Percentiles rank a stretch among this genome's conserved stretches.
Conservation (phyloP, 2,797 vertebrate genomes). For the Phrynocephalus vlangalii region DNA sequence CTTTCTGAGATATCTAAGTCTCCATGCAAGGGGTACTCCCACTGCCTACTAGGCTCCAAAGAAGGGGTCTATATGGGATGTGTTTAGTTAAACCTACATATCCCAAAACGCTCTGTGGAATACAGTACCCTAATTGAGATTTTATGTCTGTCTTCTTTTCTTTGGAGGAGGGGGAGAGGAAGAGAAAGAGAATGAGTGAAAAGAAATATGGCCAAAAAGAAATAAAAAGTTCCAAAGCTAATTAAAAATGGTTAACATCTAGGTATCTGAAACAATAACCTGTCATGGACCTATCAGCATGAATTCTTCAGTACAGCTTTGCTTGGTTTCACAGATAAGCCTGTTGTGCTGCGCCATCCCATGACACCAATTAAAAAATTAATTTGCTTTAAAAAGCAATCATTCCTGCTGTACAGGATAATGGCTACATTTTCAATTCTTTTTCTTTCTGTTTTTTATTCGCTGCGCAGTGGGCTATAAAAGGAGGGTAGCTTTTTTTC, state of each 20-base stretch:
- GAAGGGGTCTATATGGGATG: no score
- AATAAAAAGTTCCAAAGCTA: conserved; percentile 54
- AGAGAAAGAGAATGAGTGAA: conserved; percentile 17
- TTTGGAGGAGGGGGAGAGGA: conserved; percentile 55
- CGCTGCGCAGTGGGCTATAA: conserved; percentile 21
- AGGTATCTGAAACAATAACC: conserved; percentile 64
- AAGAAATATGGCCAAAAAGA: conserved; percentile 32
- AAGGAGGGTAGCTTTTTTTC: conserved; percentile 3
- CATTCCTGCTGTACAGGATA: conserved; percentile 35
- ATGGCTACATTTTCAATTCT: conserved; percentile 49
- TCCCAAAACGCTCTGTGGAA: conserved; percentile 47
- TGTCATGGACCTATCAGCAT: conserved; percentile 56
- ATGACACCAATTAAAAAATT: conserved; percentile 61
- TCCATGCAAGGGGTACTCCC: no score
- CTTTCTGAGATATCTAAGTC: no score
- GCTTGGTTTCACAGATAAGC: conserved; percentile 62
- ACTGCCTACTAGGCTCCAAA: no score
- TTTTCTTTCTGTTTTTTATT: background rate
- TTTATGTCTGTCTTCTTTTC: conserved; percentile 64
- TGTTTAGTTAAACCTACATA: background rate
- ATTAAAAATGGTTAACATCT: conserved; percentile 66
- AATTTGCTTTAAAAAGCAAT: conserved; percentile 45
- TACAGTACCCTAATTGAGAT: conserved; percentile 68
- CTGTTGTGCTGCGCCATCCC: conserved; percentile 17
- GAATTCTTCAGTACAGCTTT: conserved; percentile 67